Conservation (phyloP, 2,797 vertebrate species). For the Megalops cyprinoides region DNA sequence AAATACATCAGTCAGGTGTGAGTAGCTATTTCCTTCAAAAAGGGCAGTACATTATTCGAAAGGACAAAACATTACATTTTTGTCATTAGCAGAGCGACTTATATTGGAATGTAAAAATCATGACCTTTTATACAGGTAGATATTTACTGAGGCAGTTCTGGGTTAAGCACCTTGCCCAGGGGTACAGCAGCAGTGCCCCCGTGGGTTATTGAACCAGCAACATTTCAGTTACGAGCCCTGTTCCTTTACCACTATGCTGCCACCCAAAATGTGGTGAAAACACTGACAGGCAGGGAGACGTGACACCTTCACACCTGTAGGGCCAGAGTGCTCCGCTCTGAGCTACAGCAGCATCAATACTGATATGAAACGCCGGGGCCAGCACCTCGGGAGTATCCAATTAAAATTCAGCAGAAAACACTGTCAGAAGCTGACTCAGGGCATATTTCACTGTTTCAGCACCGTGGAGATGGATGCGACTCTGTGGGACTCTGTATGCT, state of each 20-base stretch:
- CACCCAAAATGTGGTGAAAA: not conserved
- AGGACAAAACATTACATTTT: no score
- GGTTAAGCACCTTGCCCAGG: no score
- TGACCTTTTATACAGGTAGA: no score
- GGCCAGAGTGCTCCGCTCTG: not conserved
- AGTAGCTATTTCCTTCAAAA: no score
- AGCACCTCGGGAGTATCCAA: slow-evolving; percentile 23
- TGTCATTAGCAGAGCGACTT: not conserved
- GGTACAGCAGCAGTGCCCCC: no score
- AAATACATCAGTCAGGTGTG: no score
- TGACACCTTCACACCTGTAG: not conserved
- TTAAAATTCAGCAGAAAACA: not conserved
- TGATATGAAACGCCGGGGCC: not conserved
- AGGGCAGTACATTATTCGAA: not conserved
- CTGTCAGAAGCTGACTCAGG: not conserved
- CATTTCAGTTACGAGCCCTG: no score
- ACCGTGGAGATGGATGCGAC: not conserved
- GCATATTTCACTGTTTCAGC: not conserved
- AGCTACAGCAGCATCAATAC: not conserved
- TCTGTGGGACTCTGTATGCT: not conserved
- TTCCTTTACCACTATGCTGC: no score
- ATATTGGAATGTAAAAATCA: no score
- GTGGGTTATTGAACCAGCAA: no score
- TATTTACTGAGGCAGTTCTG: no score
- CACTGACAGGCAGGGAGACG: not conserved